Percentiles rank a stretch among this genome's conserved stretches.
Conservation (phyloP, 2,888 invertebrate species). For the Ochlodes sylvanus region DNA sequence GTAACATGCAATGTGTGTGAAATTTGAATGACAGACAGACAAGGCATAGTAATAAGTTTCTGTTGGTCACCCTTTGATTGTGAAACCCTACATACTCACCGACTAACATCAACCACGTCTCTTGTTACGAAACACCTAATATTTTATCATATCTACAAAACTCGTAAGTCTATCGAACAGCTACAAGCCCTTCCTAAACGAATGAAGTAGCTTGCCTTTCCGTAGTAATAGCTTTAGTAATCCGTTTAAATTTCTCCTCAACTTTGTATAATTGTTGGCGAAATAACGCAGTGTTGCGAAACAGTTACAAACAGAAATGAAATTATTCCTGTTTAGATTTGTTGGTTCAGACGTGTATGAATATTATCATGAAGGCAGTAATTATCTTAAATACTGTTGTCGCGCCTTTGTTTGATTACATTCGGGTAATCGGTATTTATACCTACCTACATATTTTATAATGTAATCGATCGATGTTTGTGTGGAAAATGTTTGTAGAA, state of each 20-base stretch:
- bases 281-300: slow-evolving; percentile 11
- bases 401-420: too few species aligned
- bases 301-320: slow-evolving; percentile 9
- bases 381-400: neutral
- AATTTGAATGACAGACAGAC: too few species aligned
- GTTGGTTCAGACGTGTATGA: neutral
- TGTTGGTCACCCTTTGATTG: too few species aligned
- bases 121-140: too few species aligned
- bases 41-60: too few species aligned
- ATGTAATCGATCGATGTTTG: too few species aligned
- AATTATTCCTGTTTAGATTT: neutral
- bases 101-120: too few species aligned
- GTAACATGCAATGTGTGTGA: too few species aligned
- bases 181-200: slow-evolving; percentile 18
- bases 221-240: slow-evolving; percentile 27
- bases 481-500: too few species aligned
- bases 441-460: too few species aligned
- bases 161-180: slow-evolving; percentile 5
- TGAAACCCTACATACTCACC: too few species aligned
- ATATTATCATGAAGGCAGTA: neutral
- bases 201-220: slow-evolving; percentile 26
- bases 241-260: slow-evolving; percentile 22
- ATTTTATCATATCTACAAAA: neutral
- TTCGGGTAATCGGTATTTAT: too few species aligned
- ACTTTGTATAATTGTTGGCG: slow-evolving; percentile 24